Conservation (phyloP, 2,797 vertebrate genomes). For the Florisuga fusca region DNA sequence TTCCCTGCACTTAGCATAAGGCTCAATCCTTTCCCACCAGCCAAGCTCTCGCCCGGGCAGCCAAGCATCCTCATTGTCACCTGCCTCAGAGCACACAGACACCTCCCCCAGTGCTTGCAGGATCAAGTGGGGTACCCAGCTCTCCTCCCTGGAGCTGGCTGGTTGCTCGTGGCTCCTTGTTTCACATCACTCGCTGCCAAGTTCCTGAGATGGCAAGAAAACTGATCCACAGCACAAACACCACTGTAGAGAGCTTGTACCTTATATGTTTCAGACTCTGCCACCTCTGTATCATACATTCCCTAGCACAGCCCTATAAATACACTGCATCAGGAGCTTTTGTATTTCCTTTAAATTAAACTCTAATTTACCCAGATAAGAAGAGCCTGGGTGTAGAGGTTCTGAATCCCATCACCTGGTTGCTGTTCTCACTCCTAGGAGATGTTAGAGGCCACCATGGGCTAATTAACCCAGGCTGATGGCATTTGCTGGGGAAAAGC, state of each 20-base stretch:
- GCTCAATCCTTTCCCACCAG: not conserved
- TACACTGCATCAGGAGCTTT: not conserved
- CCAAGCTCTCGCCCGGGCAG: not conserved
- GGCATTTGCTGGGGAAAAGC: not conserved
- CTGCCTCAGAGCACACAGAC: not conserved
- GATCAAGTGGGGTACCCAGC: rapidly evolving
- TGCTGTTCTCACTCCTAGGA: not conserved
- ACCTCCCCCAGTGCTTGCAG: rapidly evolving
- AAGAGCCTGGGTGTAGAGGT: not conserved
- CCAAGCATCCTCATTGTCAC: not conserved
- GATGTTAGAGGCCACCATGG: not conserved
- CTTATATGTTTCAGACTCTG: not conserved
- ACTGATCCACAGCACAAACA: not conserved
- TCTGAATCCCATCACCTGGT: not conserved
- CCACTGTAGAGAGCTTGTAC: rapidly evolving
- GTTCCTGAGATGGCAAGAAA: not conserved
- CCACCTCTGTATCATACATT: rapidly evolving
- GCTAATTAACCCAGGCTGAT: not conserved
- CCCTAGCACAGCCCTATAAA: not conserved
- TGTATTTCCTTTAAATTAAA: not conserved
- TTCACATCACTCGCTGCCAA: not conserved
- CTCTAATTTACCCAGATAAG: not conserved
- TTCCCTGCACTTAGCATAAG: not conserved
- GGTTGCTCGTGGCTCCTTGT: not conserved
- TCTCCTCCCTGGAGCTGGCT: too few species aligned